Evolutionary conservation across 2,888 invertebrate genomes (phyloP), one percentile per base, ranked within the genome.

Genomic region (Zelleria hepariella): DNA sequence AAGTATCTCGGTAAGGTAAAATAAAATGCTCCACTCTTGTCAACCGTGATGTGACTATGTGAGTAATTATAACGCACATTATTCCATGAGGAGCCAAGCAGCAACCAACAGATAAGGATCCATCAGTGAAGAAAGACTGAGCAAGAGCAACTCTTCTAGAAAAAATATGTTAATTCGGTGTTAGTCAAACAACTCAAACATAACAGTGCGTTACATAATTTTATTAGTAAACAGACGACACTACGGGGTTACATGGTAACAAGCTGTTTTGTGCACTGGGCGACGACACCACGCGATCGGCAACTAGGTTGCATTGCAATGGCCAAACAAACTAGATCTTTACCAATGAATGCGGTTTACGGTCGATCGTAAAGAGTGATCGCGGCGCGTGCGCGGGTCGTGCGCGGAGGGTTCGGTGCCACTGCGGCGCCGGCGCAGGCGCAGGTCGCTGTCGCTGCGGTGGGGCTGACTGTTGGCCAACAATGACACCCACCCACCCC

Each of bases 381-480:
- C 23, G 51, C 23, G 5, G 32, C 61, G 62, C 62, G 62, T 55
- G 56, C 62, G 59, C 21, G 23, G 20, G 15, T 53, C 10, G 24
- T 25, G 15, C 58, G 57, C 42, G 57, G 27, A 47, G 47, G 48
- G 48, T 32, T 58, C 23, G 51, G 53, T 24, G 24, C 5, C 57
- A 57, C 47, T 60, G 57, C 57, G 60, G 59, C 59, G 63, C 63
- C 65, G 58, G 56, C 58, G 63, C 55, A 5, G 57, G n/a, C 55
- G 58, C 42, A 25, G 55, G n/a, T n/a, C n/a, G n/a, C n/a, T 58
- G 52, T 20, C 58, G 58, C 61, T n/a, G 32, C 32, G 32, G 32
- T 64, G 51, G 59, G 52, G 62, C 57, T n/a, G n/a, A 54, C 63
- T 56, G 60, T 68, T 69, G 65, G 67, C 59, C 65, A 67, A 69